phyloP scores from a whole-genome alignment of 2,113 vertebrate genomes.

The Junco hyemalis region DNA sequence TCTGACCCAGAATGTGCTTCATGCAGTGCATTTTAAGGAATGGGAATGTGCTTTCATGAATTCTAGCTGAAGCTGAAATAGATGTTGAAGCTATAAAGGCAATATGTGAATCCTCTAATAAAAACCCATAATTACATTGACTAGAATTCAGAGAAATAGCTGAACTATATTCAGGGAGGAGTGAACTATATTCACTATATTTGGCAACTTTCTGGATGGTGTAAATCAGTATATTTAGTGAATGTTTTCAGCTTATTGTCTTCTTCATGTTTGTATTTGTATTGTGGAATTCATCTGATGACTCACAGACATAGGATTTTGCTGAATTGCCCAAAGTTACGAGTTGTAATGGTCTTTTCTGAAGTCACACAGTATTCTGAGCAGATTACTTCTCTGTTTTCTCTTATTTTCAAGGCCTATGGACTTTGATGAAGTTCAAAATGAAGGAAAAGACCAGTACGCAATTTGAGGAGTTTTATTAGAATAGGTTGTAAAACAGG shows the following conservation, averaged over 20 bases:
- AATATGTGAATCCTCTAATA: conserved; percentile 29
- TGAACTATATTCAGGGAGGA: background rate
- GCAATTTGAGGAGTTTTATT: background rate
- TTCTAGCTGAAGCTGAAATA: conserved; percentile 11
- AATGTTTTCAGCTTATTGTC: conserved; percentile 8
- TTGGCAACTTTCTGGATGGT: conserved; percentile 6
- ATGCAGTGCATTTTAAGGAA: conserved; percentile 19
- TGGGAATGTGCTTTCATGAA: background rate
- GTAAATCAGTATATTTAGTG: conserved; percentile 31
- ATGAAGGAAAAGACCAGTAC: background rate
- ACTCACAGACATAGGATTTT: background rate
- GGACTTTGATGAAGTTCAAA: background rate
- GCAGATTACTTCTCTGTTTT: background rate
- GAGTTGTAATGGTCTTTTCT: background rate
- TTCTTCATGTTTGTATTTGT: background rate
- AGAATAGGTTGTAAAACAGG: background rate
- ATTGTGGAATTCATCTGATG: background rate
- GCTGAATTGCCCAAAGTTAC: background rate
- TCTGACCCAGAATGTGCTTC: conserved; percentile 33
- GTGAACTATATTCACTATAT: background rate
- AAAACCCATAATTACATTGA: conserved; percentile 22
- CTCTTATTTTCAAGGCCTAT: background rate
- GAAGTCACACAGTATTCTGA: background rate
- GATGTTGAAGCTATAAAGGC: background rate
- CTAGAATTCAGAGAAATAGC: conserved; percentile 10